A percentile compares a stretch with the other conserved stretches of the same genome.
phyloP scores from a whole-genome alignment of 64 coral and sea anemone genomes.

The Orbicella faveolata region DNA sequence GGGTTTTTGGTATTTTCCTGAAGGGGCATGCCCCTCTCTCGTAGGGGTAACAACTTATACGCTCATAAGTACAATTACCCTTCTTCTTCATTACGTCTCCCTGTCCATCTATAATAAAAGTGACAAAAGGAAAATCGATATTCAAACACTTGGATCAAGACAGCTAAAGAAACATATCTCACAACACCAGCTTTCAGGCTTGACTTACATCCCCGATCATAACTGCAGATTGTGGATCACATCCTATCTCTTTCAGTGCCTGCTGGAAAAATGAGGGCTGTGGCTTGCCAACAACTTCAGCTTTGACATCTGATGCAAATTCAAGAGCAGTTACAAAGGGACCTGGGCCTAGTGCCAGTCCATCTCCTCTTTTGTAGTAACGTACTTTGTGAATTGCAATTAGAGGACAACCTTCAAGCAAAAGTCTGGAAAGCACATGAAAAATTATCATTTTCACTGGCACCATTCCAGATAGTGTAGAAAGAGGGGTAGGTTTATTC shows the following conservation, averaged over 20 bases:
- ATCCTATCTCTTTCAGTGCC: constrained; percentile 64
- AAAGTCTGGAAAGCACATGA: constrained; percentile 46
- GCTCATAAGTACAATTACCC: background rate
- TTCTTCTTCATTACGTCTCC: too few relatives aligned
- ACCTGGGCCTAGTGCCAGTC: constrained; percentile 88
- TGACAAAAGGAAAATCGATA: too few relatives aligned
- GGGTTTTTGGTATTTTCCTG: background rate
- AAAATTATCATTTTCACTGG: background rate
- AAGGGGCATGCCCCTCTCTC: too few relatives aligned
- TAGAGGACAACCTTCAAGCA: constrained; percentile 76
- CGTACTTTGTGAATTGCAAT: constrained; percentile 95
- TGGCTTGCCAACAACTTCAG: constrained; percentile 90
- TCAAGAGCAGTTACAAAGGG: constrained; percentile 93
- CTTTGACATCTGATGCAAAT: constrained; percentile 70
- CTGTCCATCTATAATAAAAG: too few relatives aligned
- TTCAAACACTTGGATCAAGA: background rate
- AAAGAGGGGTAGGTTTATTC: too few relatives aligned
- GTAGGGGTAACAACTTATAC: too few relatives aligned
- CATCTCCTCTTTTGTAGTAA: constrained; percentile 92
- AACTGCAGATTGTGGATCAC: constrained; percentile 66
- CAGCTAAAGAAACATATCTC: background rate
- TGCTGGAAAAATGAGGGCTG: constrained; percentile 75
- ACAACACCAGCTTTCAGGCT: background rate
- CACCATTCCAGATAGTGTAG: too few relatives aligned
- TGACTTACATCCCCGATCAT: constrained; percentile 98